These are phyloP conservation scores for Melieria crassipennis DNA, from an alignment of 2,888 invertebrate species.

Conservation along the genomic window DNA sequence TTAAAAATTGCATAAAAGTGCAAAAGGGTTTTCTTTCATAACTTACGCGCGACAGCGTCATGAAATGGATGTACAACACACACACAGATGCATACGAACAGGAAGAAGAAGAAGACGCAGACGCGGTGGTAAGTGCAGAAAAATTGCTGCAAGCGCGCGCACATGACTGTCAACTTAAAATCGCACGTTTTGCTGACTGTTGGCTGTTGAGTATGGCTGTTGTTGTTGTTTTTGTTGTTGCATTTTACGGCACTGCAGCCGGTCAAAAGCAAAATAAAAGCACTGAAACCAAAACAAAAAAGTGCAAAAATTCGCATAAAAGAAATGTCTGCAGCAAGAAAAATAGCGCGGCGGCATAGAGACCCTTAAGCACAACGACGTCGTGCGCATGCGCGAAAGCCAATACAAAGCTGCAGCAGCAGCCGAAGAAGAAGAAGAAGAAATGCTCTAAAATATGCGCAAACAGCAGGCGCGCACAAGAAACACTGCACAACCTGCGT, in stretches of 20 bases:
- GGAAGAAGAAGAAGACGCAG: slow-evolving; percentile 22
- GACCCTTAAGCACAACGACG: slow-evolving; percentile 1
- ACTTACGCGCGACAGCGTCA: slow-evolving; percentile 47
- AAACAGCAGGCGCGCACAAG: slow-evolving; percentile 47
- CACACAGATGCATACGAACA: neutral
- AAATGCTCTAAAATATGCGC: slow-evolving; percentile 63
- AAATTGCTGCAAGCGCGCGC: slow-evolving; percentile 11
- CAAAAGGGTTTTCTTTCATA: slow-evolving; percentile 51
- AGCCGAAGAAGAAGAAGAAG: too few relatives aligned
- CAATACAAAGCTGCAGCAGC: slow-evolving; percentile 24
- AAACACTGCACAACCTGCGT: neutral
- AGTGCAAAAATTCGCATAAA: too few relatives aligned
- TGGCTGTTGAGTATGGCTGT: neutral
- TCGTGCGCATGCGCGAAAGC: slow-evolving; percentile 19
- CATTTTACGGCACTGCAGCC: slow-evolving; percentile 5
- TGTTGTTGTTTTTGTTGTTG: slow-evolving; percentile 2
- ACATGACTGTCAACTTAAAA: slow-evolving; percentile 55
- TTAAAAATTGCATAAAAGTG: slow-evolving; percentile 59
- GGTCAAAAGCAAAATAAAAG: neutral
- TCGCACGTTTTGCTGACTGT: slow-evolving; percentile 51
- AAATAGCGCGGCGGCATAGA: neutral
- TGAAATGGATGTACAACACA: slow-evolving; percentile 14
- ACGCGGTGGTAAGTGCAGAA: neutral
- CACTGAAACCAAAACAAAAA: neutral
- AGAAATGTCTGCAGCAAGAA: neutral